These are phyloP conservation scores for Isaurus tuberculatus DNA, from an alignment of 92 coral and sea anemone genomes.

Conservation along the genomic window DNA sequence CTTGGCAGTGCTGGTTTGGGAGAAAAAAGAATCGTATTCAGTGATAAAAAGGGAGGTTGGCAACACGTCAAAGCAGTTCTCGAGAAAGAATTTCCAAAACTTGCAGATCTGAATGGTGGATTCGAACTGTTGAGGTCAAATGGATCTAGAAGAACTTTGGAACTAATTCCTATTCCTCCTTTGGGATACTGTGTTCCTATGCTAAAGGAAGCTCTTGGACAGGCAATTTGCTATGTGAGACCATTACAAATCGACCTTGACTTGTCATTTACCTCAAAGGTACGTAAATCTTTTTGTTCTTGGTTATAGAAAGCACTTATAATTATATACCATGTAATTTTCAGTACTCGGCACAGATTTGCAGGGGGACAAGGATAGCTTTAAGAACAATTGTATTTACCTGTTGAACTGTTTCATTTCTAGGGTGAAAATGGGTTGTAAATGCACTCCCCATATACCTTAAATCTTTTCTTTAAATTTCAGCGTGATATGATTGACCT, in stretches of 20 bases:
- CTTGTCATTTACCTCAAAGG: conserved; percentile 29
- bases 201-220: conserved; percentile 54
- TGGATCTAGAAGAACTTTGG: conserved; percentile 34
- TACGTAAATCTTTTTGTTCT: background rate
- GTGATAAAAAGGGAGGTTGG: conserved; percentile 49
- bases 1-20: conserved; percentile 59
- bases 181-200: conserved; percentile 55
- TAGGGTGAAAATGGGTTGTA: no score
- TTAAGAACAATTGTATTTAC: no score
- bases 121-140: conserved; percentile 48
- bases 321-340: no score
- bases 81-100: conserved; percentile 50
- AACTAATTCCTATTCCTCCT: conserved; percentile 38
- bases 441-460: no score
- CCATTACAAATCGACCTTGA: conserved; percentile 52
- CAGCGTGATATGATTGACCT: no score
- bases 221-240: conserved; percentile 56
- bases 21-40: conserved; percentile 57
- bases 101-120: conserved; percentile 44
- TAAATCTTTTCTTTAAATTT: no score
- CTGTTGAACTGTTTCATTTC: no score
- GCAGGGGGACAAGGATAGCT: no score
- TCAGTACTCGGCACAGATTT: no score
- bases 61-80: conserved; percentile 31
- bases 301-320: no score